Base-by-base conservation (phyloP, 2,113 vertebrate genomes). In the Toxotes jaculatrix region DNA sequence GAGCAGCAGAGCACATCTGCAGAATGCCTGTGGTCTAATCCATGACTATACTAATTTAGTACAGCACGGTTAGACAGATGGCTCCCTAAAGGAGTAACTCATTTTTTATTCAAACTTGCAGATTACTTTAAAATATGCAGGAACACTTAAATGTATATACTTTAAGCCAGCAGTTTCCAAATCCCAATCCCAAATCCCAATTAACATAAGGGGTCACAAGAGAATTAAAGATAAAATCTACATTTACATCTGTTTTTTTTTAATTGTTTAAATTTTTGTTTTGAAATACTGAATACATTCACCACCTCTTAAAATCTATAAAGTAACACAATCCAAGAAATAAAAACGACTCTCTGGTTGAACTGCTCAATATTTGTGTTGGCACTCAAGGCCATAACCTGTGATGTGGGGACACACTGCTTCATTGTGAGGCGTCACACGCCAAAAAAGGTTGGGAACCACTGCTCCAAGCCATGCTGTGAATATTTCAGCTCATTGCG, bases 31-130 rank as follows among this genome's bases (percentile, higher is more conserved):
- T 61, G 45, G 13, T 31, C 51, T 57, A 40, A 16, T 49, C 75
- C 9, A 32, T 12, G 53, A 80, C 62, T 64, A 55, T 17, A 79
- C n/a, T 62, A 74, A 27, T 79, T 67, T 19, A n/a, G 59, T 40
- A 57, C 43, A 60, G 34, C 27, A 21, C 32, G 17, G 51, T 62
- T 62, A 61, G 16, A 43, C 61, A 43, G 36, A 75, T 21, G 40
- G 10, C 53, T 57, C 53, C 11, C 36, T 21, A 27, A 68, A 43
- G 43, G 5, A 55, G 5, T 21, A 23, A 23, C 17, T n/a, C 23
- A 21, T 64, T 43, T 10, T 11, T 7, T 55, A 55, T 55, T 55
- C 51, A 55, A 8, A 23, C 51, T n/a, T 55, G 7, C 47, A 51
- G 19, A 51, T 21, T 19, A 51, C 47, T 51, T 7, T 19, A 21